Base-by-base conservation (phyloP, 2,797 vertebrate genomes). In the Pantherophis alleghaniensis region DNA sequence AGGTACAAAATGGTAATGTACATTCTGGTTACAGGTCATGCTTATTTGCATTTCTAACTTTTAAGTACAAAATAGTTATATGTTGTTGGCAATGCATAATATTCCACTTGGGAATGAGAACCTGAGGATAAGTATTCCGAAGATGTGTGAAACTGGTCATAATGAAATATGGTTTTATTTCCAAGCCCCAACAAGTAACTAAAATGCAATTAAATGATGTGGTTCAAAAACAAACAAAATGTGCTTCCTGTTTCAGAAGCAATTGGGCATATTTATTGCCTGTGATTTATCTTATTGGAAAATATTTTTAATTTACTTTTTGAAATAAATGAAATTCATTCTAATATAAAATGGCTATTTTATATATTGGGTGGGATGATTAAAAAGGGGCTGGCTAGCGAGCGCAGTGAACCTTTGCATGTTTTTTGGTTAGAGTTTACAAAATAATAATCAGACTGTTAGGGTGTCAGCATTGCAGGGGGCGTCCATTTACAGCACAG, bases 401-500 rank as follows among this genome's bases (percentile, higher is more conserved):
- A 98, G 98, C 98, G 97, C 98, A 98, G 99, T 99, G 98, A 99
- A 99, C 99, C 99, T 99, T 98, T 99, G 99, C 98, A 98, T 98
- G 99, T 99, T 99, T 97, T 99, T 99, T 98, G 97, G 97, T 97
- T 98, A 97, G 98, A 98, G 98, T 99, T 98, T 97, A 98, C 97
- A 96, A 97, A 98, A 96, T 93, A 94, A 97, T 99, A 99, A 99
- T 98, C 97, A 98, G 98, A 97, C 98, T 98, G 98, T 98, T 97
- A 98, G 98, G 99, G 98, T 98, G 96, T 98, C 98, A 98, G 97
- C 96, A 98, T 98, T 98, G 98, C 98, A 99, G 99, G 99, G 99
- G 98, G 98, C 98, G 99, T 99, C 99, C 99, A 98, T 99, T 98
- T 99, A 99, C 99, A 99, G 99, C 99, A 99, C 97, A 98, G 98